Evolutionary conservation across 2,113 vertebrate genomes (phyloP), one percentile per base, ranked within the genome.

Genomic region (Notothenia coriiceps): DNA sequence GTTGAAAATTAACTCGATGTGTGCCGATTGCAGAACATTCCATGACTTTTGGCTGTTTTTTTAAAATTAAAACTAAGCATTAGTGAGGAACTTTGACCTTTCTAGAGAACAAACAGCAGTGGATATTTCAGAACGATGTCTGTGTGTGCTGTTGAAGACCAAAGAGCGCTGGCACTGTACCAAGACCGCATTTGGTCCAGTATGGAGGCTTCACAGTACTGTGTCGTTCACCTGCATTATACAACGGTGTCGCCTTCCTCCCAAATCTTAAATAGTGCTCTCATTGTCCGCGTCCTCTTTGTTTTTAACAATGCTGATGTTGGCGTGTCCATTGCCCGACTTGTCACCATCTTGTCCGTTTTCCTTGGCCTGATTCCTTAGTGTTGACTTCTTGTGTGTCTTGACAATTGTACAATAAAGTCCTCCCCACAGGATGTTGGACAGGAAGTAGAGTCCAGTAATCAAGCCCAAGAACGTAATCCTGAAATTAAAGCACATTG

Each of bases 391-490:
- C 79, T 92, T 94, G 14, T 95, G 89, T 29, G 47, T 83, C 65
- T 87, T 91, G 51, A 90, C 85, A 49, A 96, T 60, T 71, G 4
- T 86, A 40, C 25, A 0, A 64, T 94, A 95, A 20, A 95, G 71
- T 20, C 69, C 0, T 4, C 63, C 80, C 91, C 90, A 94, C 33
- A 95, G 29, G 0, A 83, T 0, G 83, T 91, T 93, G 43, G 86
- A 6, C 1, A 94, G 4, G 51, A 76, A 25, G 75, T 92, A 92
- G 2, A 95, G 64, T 51, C 86, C 91, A 10, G 70, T 90, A 18
- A 94, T 79, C 49, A 96, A 50, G 1, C 95, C 95, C 78, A 95
- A 35, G 74, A 92, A 96, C 0, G 82, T 92, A 9, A 86, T 4
- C 67, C 95, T 96, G 88, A 7, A 88, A 59, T n/a, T 1, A 47